Percentiles rank a stretch among this genome's conserved stretches.
Evolutionary conservation across 2,113 vertebrate species (phyloP).

Genomic region (Oncorhynchus gorbuscha): DNA sequence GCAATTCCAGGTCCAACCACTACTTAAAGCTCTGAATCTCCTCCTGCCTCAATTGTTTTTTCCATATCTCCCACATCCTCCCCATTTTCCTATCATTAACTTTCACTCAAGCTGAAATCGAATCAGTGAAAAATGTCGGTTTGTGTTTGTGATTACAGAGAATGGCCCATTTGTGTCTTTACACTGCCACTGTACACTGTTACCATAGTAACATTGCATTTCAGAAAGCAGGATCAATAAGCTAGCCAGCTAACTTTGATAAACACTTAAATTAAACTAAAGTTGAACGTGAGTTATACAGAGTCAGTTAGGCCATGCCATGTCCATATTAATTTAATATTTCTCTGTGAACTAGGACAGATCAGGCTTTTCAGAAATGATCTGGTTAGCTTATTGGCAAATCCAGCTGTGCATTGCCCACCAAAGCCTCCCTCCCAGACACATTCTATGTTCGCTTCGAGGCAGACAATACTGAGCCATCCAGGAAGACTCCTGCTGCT

Average conservation of each 20-base stretch:
- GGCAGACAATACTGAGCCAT: too few relatives aligned
- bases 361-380: too few relatives aligned
- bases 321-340: background rate
- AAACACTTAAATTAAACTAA: constrained; percentile 4
- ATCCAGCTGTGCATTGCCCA: too few relatives aligned
- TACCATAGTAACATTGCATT: background rate
- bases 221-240: constrained; percentile 2
- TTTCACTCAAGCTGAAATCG: constrained; percentile 47
- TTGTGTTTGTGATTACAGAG: constrained; percentile 47
- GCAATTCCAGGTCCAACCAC: background rate
- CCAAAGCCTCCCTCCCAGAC: too few relatives aligned
- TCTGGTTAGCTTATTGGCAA: too few relatives aligned
- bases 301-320: background rate
- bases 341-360: background rate
- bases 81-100: constrained; percentile 32
- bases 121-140: constrained; percentile 50
- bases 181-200: constrained; percentile 25
- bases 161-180: constrained; percentile 50
- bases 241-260: constrained; percentile 21
- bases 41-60: background rate
- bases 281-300: background rate
- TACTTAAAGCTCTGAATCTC: background rate
- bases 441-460: too few relatives aligned
- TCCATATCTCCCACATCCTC: constrained; percentile 25
- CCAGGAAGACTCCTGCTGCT: too few relatives aligned